phyloP scores from a whole-genome alignment of 2,888 invertebrate genomes.

The Agrochola lota region DNA sequence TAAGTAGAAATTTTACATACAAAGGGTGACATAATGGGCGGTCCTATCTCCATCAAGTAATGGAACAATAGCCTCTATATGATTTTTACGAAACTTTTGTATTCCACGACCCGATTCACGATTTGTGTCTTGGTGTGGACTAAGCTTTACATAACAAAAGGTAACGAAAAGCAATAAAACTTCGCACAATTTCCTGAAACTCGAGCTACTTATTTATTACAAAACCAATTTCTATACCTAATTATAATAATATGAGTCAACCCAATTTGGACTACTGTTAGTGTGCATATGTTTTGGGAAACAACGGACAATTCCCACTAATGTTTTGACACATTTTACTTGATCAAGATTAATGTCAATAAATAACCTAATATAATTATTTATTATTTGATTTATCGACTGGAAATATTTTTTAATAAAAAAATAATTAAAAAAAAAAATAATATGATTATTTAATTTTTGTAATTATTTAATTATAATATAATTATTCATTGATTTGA shows the following conservation, averaged over 20 bases:
- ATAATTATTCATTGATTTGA: background rate
- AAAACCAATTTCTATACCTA: conserved; percentile 26
- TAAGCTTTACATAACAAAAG: conserved; percentile 29
- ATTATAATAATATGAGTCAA: conserved; percentile 25
- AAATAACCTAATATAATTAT: background rate
- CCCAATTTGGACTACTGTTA: conserved; percentile 10
- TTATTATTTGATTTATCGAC: background rate
- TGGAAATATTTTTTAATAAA: no score
- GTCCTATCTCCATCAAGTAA: no score
- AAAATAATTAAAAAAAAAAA: no score
- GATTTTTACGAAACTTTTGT: background rate
- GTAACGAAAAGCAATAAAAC: conserved; percentile 43
- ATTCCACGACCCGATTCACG: background rate
- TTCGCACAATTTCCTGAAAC: conserved; percentile 51
- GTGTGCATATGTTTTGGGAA: conserved; percentile 1
- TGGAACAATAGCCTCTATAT: background rate
- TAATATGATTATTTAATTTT: no score
- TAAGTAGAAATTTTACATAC: no score
- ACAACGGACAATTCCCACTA: background rate
- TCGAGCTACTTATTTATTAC: conserved; percentile 34
- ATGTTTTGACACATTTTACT: background rate
- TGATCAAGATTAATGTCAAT: background rate
- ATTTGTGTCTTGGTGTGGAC: background rate
- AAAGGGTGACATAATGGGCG: no score
- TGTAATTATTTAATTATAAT: no score